These are phyloP conservation scores for Plecotus auritus DNA, from an alignment of 2,113 vertebrate genomes.

Conservation along the genomic window DNA sequence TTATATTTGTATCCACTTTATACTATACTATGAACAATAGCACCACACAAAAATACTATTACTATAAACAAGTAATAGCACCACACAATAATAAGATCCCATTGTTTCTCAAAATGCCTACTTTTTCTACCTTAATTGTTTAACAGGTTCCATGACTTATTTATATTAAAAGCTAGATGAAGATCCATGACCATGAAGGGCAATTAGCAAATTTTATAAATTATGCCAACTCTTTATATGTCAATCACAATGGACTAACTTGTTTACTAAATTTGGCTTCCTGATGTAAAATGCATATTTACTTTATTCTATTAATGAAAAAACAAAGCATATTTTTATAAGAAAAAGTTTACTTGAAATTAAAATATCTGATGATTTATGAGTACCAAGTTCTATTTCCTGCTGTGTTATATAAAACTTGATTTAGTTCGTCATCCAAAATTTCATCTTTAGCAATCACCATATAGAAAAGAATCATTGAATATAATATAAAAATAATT, in stretches of 20 bases:
- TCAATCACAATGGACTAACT: neutral
- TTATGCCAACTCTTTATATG: neutral
- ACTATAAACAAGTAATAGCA: neutral
- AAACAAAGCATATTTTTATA: neutral
- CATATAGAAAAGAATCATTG: neutral
- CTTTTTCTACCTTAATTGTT: neutral
- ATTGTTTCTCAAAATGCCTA: neutral
- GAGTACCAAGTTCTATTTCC: neutral
- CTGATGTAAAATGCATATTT: neutral
- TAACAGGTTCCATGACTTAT: neutral
- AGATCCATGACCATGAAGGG: neutral
- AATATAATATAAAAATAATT: neutral
- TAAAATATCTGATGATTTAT: neutral
- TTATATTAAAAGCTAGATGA: neutral
- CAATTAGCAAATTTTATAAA: constrained; percentile 34
- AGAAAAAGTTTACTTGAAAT: neutral
- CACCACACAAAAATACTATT: no score
- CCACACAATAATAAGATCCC: neutral
- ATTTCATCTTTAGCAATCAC: neutral
- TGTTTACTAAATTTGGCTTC: neutral
- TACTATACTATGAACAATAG: no score
- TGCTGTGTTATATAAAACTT: neutral
- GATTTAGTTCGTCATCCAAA: neutral
- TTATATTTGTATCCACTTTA: no score
- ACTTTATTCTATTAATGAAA: neutral